Conservation (phyloP, 2,888 invertebrate species). For the Phengaris arion region DNA sequence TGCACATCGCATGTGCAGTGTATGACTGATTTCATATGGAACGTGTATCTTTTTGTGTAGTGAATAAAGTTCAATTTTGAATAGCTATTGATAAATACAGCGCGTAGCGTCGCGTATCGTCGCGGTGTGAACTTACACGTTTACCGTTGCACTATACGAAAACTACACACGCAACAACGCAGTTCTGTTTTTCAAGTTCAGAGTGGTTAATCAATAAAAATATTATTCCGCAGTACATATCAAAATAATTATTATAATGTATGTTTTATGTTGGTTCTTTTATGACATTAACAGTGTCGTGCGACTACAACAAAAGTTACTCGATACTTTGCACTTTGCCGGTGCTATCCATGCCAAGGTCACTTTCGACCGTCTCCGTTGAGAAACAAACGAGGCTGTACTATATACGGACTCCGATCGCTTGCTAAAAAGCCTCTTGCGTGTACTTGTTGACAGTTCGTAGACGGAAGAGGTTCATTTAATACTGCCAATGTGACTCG, state of each 20-base stretch:
- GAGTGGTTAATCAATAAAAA: too few relatives aligned
- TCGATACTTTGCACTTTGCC: slow-evolving; percentile 18
- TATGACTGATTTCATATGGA: too few relatives aligned
- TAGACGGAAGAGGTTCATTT: slow-evolving; percentile 30
- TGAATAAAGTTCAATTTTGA: too few relatives aligned
- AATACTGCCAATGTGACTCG: not conserved
- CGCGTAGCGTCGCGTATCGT: too few relatives aligned
- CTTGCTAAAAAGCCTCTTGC: slow-evolving; percentile 36
- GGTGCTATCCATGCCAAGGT: slow-evolving; percentile 48
- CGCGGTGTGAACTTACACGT: too few relatives aligned
- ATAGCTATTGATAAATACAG: too few relatives aligned
- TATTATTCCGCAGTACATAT: not conserved
- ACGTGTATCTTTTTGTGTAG: too few relatives aligned
- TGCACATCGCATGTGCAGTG: too few relatives aligned
- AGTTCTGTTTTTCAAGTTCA: too few relatives aligned
- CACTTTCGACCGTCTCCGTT: slow-evolving; percentile 43
- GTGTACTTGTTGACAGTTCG: slow-evolving; percentile 27
- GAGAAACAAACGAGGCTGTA: slow-evolving; percentile 41
- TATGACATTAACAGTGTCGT: slow-evolving; percentile 10
- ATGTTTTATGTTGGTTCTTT: not conserved
- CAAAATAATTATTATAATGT: not conserved
- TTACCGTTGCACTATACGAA: too few relatives aligned
- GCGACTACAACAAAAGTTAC: not conserved
- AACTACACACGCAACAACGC: too few relatives aligned
- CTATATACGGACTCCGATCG: slow-evolving; percentile 32